Evolutionary conservation across 92 coral and sea anemone genomes (phyloP), one percentile per base, ranked within the genome.

Genomic region (Chrysogorgia sp.): DNA sequence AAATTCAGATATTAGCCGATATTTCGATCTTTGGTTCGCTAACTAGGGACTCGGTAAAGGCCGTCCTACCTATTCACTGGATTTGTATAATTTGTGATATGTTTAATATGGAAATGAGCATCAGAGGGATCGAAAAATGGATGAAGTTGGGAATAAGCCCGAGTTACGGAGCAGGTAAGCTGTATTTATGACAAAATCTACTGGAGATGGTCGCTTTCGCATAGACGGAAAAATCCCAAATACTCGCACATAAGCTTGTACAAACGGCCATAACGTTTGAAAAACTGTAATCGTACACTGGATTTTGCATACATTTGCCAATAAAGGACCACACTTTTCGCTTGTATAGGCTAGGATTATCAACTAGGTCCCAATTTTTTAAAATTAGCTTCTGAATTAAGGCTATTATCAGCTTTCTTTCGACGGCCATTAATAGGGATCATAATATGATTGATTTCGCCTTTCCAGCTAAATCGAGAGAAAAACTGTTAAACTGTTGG

Each of bases 241-340:
- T 22, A 29, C 31, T 22, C 14, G 32, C 63, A 58, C 26, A 58
- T 20, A 29, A 2, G 32, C 63, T 58, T 10, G 2, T 58, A 6
- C 63, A 24, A 58, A 31, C 25, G 63, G 63, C 25, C 63, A 23
- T 58, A 10, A 58, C 63, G 25, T 58, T 58, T n/a, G n/a, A n/a
- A n/a, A n/a, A n/a, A n/a, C n/a, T n/a, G n/a, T n/a, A n/a, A n/a
- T n/a, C n/a, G n/a, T n/a, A n/a, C n/a, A n/a, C n/a, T n/a, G n/a
- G n/a, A n/a, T n/a, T n/a, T n/a, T n/a, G n/a, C n/a, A n/a, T n/a
- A n/a, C n/a, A n/a, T n/a, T n/a, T n/a, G n/a, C n/a, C n/a, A n/a
- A n/a, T n/a, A n/a, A n/a, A n/a, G n/a, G n/a, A n/a, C n/a, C n/a
- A n/a, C n/a, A n/a, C n/a, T n/a, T n/a, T n/a, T n/a, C n/a, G n/a